A percentile compares a stretch with the other conserved stretches of the same genome.
Evolutionary conservation across 1,140 invertebrate genomes (phyloP).

Genomic region (Thaumatotibia leucotreta): DNA sequence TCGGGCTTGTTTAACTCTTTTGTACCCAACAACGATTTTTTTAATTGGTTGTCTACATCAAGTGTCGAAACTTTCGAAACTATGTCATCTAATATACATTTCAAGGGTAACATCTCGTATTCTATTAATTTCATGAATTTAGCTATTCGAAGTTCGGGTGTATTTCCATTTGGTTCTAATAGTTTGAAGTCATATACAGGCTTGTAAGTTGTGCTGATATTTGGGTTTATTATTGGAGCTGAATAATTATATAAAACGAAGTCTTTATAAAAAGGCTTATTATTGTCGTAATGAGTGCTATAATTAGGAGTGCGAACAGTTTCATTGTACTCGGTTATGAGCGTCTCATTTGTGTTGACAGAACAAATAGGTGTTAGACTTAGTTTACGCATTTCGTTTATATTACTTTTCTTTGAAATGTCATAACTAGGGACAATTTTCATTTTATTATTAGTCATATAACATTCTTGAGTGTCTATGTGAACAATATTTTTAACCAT

Average conservation of each 20-base stretch:
- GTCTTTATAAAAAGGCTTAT: background rate
- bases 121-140: slow-evolving; percentile 42
- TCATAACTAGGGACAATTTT: background rate
- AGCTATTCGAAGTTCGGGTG: slow-evolving; percentile 39
- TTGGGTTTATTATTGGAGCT: background rate
- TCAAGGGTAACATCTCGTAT: slow-evolving; percentile 51
- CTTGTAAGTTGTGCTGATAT: background rate
- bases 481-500: background rate
- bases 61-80: slow-evolving; percentile 28
- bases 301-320: background rate
- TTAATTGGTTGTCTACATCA: background rate
- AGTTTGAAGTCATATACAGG: background rate
- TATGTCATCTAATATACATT: slow-evolving; percentile 46
- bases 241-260: background rate
- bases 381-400: slow-evolving; percentile 9
- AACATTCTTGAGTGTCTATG: background rate
- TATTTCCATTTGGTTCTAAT: slow-evolving; percentile 16
- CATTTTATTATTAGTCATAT: background rate
- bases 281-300: background rate
- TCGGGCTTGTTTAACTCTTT: background rate
- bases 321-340: background rate
- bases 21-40: background rate
- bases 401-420: background rate
- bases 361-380: slow-evolving; percentile 28
- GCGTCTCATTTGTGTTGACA: slow-evolving; percentile 15